A percentile compares a stretch with the other conserved stretches of the same genome.
Evolutionary conservation across 2,797 vertebrate species (phyloP).

Genomic region (Hafferia zeledoni): DNA sequence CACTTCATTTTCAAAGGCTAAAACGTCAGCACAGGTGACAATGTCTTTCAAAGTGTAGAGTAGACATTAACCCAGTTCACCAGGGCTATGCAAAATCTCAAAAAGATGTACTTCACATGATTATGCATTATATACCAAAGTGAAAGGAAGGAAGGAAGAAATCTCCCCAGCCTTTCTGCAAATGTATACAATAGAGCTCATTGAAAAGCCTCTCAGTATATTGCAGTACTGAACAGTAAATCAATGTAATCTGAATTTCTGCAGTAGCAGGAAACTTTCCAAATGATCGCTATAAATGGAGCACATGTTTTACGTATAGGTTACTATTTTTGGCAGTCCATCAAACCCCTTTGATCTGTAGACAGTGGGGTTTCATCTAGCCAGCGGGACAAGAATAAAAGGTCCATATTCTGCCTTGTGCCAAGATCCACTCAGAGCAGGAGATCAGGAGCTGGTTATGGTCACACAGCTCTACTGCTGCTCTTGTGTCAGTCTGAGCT

Average conservation of each 20-base stretch:
- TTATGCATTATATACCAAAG: constrained; percentile 13
- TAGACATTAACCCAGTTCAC: neutral
- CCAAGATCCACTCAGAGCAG: constrained; percentile 47
- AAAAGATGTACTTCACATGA: constrained; percentile 35
- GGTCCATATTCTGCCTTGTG: constrained; percentile 39
- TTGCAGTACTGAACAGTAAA: constrained; percentile 63
- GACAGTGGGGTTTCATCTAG: constrained; percentile 67
- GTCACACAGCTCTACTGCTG: neutral
- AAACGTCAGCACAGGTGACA: constrained; percentile 13
- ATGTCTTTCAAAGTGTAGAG: neutral
- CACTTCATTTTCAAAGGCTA: constrained; percentile 16
- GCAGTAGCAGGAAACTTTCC: constrained; percentile 76
- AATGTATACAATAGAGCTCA: constrained; percentile 63
- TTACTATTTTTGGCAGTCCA: constrained; percentile 75
- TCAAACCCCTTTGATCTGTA: constrained; percentile 71
- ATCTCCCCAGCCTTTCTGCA: constrained; percentile 31
- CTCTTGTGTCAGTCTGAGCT: neutral
- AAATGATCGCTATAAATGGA: constrained; percentile 74
- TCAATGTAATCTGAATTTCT: constrained; percentile 74
- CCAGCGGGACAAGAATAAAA: constrained; percentile 67
- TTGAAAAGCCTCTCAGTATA: constrained; percentile 60
- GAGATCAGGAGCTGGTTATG: constrained; percentile 12
- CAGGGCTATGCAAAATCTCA: neutral
- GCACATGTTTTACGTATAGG: constrained; percentile 74
- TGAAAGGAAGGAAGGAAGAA: constrained; percentile 59